phyloP scores from a whole-genome alignment of 92 coral and sea anemone genomes.

The Epizoanthus fatuus region DNA sequence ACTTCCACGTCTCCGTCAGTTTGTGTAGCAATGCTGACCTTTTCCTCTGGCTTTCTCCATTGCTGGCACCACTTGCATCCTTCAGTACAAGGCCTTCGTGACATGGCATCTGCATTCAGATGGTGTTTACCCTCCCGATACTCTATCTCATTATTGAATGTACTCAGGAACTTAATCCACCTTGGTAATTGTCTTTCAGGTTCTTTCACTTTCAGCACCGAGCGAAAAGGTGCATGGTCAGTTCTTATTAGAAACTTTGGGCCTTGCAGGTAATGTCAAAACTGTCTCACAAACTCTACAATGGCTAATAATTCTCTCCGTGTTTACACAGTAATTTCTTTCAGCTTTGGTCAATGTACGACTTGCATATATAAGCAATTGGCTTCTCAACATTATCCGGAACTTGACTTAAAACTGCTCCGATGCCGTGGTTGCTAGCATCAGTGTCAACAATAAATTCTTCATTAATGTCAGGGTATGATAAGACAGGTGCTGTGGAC shows the following conservation, averaged over 20 bases:
- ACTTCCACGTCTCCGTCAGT: not conserved
- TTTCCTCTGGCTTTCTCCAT: slow-evolving; percentile 1
- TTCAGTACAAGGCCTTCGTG: slow-evolving; percentile 63
- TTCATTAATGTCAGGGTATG: too few species aligned
- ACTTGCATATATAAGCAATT: slow-evolving; percentile 39
- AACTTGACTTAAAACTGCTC: slow-evolving; percentile 41
- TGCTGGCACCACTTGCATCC: slow-evolving; percentile 55
- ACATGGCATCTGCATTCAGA: slow-evolving; percentile 64
- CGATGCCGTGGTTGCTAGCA: not conserved
- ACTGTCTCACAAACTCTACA: slow-evolving; percentile 45
- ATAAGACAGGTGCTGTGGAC: too few species aligned
- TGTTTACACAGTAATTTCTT: slow-evolving; percentile 22
- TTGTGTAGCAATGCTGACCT: slow-evolving; percentile 23
- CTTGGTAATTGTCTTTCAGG: slow-evolving; percentile 74
- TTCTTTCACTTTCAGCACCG: slow-evolving; percentile 52
- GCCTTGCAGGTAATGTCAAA: slow-evolving; percentile 42
- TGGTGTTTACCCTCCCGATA: slow-evolving; percentile 60
- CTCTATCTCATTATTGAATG: slow-evolving; percentile 46
- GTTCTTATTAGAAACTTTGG: slow-evolving; percentile 46
- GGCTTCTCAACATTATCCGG: slow-evolving; percentile 22
- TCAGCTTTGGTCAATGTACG: slow-evolving; percentile 16
- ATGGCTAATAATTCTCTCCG: slow-evolving; percentile 51
- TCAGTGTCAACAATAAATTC: too few species aligned
- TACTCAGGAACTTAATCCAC: slow-evolving; percentile 52
- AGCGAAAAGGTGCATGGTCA: slow-evolving; percentile 64